Evolutionary conservation across 2,797 vertebrate species (phyloP).

Genomic region (Pangasius macronema): DNA sequence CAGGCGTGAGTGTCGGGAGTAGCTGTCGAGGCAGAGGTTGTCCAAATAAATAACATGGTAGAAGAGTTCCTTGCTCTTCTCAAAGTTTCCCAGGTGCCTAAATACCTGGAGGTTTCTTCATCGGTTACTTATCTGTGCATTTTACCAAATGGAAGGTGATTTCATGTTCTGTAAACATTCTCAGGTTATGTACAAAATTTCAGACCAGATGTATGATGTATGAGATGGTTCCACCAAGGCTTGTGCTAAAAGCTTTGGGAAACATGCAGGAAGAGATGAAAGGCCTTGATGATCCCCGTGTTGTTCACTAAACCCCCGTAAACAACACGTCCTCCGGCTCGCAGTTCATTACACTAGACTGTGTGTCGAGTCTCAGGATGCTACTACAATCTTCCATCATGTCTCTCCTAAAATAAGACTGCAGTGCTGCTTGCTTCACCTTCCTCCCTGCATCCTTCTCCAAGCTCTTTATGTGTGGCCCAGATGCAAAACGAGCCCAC

Average conservation of each 20-base stretch:
- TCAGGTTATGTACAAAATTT: not conserved
- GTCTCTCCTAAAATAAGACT: conserved; percentile 40
- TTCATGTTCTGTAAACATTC: not conserved
- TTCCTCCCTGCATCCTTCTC: conserved; percentile 30
- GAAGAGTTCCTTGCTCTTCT: not conserved
- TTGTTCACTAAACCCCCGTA: conserved; percentile 3
- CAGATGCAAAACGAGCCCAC: conserved; percentile 35
- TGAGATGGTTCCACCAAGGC: too few species aligned
- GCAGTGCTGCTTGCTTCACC: conserved; percentile 21
- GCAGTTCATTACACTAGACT: not conserved
- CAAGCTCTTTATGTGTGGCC: conserved; percentile 37
- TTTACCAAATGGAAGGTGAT: not conserved
- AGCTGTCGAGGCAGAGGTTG: not conserved
- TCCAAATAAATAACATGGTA: not conserved
- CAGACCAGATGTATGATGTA: not conserved
- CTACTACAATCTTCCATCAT: conserved; percentile 3
- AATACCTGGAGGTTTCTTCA: not conserved
- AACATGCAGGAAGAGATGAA: not conserved
- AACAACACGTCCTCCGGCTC: not conserved
- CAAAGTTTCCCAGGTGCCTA: not conserved
- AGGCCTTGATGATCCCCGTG: conserved; percentile 3
- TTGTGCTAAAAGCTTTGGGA: not conserved
- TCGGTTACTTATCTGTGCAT: not conserved
- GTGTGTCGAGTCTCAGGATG: conserved; percentile 28
- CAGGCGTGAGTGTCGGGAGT: not conserved